phyloP scores from a whole-genome alignment of 2,797 vertebrate species.

The Delichon dasypus region DNA sequence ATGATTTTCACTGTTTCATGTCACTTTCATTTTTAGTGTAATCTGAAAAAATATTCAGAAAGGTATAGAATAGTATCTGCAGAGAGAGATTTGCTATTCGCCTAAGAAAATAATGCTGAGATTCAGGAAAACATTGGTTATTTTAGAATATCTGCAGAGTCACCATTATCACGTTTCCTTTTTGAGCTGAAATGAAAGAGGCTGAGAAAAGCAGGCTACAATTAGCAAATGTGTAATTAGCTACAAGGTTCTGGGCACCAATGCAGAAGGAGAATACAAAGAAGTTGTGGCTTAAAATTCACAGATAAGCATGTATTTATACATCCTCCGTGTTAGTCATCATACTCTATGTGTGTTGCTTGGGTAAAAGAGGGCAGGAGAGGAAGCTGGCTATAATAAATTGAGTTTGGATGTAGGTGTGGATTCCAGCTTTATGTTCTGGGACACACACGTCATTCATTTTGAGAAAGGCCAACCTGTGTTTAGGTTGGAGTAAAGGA shows the following conservation, averaged over 20 bases:
- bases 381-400: not conserved
- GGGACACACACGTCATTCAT: fast-evolving
- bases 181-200: constrained; percentile 1
- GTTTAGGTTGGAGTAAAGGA: not conserved
- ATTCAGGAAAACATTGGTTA: not conserved
- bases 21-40: constrained; percentile 36
- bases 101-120: not conserved
- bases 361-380: not conserved
- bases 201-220: not conserved
- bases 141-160: not conserved
- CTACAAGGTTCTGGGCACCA: not conserved
- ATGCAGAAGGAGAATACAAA: not conserved
- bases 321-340: not conserved
- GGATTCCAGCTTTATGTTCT: not conserved
- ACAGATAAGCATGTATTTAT: not conserved
- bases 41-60: constrained; percentile 12
- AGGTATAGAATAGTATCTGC: not conserved
- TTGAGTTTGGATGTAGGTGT: not conserved
- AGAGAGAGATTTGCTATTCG: not conserved
- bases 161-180: not conserved
- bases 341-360: not conserved
- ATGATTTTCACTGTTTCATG: not conserved
- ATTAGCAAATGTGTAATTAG: not conserved
- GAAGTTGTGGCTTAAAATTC: not conserved
- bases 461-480: not conserved